Conservation (phyloP, 2,113 vertebrate species). For the Misgurnus mizolepis region DNA sequence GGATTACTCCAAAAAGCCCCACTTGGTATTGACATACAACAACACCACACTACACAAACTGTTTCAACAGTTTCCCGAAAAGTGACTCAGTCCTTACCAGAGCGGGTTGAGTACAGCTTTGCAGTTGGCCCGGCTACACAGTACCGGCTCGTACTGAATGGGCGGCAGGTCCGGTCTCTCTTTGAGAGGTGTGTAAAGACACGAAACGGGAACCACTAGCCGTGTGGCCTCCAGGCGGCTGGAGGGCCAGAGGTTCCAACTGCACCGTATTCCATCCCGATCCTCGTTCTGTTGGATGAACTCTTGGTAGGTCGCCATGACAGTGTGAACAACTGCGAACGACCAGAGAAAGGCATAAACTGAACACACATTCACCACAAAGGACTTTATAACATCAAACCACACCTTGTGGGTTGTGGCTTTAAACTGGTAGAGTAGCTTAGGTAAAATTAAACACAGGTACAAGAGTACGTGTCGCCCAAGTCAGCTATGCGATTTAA, state of each 20-base stretch:
- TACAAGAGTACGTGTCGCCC: constrained; percentile 12
- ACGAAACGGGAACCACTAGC: constrained; percentile 92
- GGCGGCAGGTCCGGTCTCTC: constrained; percentile 90
- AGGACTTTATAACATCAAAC: constrained; percentile 18
- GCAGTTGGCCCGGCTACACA: constrained; percentile 91
- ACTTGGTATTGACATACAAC: background rate
- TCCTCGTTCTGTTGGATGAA: constrained; percentile 99
- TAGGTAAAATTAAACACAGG: constrained; percentile 6
- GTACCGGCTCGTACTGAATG: constrained; percentile 91
- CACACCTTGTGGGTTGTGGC: constrained; percentile 21
- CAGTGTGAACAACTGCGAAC: constrained; percentile 12
- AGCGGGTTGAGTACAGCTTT: constrained; percentile 95
- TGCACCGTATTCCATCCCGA: constrained; percentile 92
- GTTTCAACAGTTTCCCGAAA: background rate
- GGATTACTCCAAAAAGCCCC: background rate
- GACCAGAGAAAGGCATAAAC: constrained; percentile 1
- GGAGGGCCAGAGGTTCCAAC: constrained; percentile 98
- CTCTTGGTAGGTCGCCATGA: constrained; percentile 91
- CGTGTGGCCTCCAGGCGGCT: constrained; percentile 93
- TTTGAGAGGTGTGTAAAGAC: constrained; percentile 92
- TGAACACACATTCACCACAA: constrained; percentile 4
- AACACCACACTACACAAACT: background rate
- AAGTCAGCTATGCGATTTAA: background rate
- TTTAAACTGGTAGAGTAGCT: constrained; percentile 21
- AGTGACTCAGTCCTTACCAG: constrained; percentile 79